These are phyloP conservation scores for Thereva unica DNA, from an alignment of 2,888 invertebrate genomes.

Conservation along the genomic window DNA sequence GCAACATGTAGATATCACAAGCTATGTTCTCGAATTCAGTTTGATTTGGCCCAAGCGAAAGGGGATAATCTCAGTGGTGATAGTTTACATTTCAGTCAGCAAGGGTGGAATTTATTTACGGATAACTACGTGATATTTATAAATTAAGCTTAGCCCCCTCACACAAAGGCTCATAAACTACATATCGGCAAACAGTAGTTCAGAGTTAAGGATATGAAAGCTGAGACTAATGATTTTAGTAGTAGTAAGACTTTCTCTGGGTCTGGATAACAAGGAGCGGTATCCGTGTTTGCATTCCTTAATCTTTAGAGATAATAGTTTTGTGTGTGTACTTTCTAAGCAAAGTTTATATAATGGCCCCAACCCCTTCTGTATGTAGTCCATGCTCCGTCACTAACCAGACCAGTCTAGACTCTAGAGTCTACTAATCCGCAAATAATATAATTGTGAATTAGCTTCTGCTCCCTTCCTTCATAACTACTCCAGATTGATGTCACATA, in stretches of 20 bases:
- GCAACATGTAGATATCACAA: no score
- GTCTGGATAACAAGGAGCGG: not conserved
- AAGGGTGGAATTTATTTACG: not conserved
- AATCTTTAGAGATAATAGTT: not conserved
- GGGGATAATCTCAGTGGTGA: no score
- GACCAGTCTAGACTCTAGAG: not conserved
- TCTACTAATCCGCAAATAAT: constrained; percentile 9
- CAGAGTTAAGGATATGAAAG: not conserved
- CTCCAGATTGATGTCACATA: constrained; percentile 33
- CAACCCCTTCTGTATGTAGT: no score
- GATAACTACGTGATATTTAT: constrained; percentile 2
- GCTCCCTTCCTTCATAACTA: constrained; percentile 5
- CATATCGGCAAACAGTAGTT: no score
- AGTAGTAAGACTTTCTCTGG: not conserved
- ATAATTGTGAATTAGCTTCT: constrained; percentile 8
- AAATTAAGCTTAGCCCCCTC: not conserved
- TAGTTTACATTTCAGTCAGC: not conserved
- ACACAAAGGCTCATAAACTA: no score
- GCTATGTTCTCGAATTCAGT: no score
- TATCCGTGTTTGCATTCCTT: constrained; percentile 4
- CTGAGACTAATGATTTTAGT: constrained; percentile 10
- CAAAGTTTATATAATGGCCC: no score
- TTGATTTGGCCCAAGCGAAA: no score
- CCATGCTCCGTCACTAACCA: not conserved
- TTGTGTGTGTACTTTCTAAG: not conserved